phyloP scores from a whole-genome alignment of 2,113 vertebrate genomes.

The Anoura caudifer region DNA sequence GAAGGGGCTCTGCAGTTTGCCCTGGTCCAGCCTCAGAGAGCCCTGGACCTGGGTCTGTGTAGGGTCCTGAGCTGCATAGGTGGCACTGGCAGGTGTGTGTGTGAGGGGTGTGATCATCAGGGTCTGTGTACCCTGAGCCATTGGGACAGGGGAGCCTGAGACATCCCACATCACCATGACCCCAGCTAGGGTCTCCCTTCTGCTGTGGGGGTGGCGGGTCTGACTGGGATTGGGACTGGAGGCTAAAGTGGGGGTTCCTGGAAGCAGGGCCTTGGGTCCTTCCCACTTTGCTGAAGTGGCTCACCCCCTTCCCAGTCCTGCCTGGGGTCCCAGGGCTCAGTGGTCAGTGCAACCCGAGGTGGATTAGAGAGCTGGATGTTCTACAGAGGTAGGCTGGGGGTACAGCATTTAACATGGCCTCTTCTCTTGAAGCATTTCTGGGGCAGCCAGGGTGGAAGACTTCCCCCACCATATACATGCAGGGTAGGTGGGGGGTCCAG shows the following conservation, averaged over 20 bases:
- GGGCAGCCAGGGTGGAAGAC: background rate
- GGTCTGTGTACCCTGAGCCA: background rate
- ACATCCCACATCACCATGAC: background rate
- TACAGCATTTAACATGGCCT: background rate
- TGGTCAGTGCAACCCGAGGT: background rate
- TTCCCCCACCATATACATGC: fast-evolving
- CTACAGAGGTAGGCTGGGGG: background rate
- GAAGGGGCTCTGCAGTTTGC: background rate
- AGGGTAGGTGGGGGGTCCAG: background rate
- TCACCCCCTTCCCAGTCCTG: background rate
- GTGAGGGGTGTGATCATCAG: background rate
- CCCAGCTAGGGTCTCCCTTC: background rate
- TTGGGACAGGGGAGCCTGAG: background rate
- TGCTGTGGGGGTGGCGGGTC: background rate
- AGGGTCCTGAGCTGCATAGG: background rate
- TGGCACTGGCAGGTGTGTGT: background rate
- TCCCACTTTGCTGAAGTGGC: background rate
- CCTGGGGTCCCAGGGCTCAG: background rate
- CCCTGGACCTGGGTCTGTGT: background rate
- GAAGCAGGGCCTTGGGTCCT: background rate
- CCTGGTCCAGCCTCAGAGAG: background rate
- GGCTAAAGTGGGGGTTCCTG: background rate
- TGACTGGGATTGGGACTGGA: background rate
- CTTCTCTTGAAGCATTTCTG: background rate
- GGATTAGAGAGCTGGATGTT: background rate